Percentiles rank a stretch among this genome's conserved stretches.
Conservation (phyloP, 2,888 invertebrate species). For the Philopedon plagiatum region DNA sequence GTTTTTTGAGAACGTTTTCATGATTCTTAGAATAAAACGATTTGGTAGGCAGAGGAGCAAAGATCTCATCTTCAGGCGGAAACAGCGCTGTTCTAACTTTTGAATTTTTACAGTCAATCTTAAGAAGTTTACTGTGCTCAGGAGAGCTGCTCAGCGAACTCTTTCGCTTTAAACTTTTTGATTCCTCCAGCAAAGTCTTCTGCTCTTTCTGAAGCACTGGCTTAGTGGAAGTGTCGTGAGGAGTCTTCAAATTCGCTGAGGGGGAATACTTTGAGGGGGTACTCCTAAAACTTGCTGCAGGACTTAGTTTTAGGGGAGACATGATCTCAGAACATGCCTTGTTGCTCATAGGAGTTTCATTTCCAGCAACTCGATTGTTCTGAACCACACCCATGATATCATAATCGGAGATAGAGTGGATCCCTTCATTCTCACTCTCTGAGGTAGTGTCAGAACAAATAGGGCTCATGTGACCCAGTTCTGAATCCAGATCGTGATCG, state of each 20-base stretch:
- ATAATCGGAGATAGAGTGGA: slow-evolving; percentile 46
- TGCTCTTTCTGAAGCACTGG: slow-evolving; percentile 52
- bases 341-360: slow-evolving; percentile 36
- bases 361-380: slow-evolving; percentile 18
- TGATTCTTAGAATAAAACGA: slow-evolving; percentile 72
- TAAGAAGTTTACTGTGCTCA: slow-evolving; percentile 48
- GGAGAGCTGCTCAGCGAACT: slow-evolving; percentile 53
- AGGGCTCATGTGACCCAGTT: slow-evolving; percentile 74
- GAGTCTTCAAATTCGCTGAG: slow-evolving; percentile 63
- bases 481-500: slow-evolving; percentile 67
- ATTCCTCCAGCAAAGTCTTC: slow-evolving; percentile 61
- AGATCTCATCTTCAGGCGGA: slow-evolving; percentile 55
- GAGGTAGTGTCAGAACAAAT: slow-evolving; percentile 65
- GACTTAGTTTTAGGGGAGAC: slow-evolving; percentile 58
- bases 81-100: slow-evolving; percentile 67
- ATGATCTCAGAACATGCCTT: slow-evolving; percentile 50
- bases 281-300: slow-evolving; percentile 23
- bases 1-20: slow-evolving; percentile 48
- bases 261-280: slow-evolving; percentile 57
- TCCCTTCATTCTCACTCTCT: slow-evolving; percentile 48
- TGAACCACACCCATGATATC: slow-evolving; percentile 55
- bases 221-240: slow-evolving; percentile 61
- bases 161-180: slow-evolving; percentile 53
- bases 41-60: slow-evolving; percentile 70
- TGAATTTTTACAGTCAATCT: slow-evolving; percentile 58